These are phyloP conservation scores for Hyperoplus lanceolatus DNA, from an alignment of 2,797 vertebrate genomes.

Conservation along the genomic window DNA sequence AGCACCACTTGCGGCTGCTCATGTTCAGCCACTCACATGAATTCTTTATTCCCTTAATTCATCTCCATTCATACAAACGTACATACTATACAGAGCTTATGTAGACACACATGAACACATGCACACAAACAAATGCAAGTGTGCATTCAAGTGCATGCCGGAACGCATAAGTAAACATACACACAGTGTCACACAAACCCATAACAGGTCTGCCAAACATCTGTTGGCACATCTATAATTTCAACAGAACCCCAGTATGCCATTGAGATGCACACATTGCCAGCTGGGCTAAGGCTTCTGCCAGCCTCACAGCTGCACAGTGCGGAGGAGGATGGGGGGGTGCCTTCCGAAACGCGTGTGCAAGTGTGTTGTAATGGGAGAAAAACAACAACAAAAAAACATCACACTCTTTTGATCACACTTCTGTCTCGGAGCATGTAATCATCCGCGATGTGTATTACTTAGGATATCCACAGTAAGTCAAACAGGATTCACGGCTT, in stretches of 20 bases:
- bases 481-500: background rate
- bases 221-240: conserved; percentile 82
- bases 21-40: conserved; percentile 73
- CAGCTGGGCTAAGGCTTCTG: conserved; percentile 74
- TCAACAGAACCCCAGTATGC: conserved; percentile 73
- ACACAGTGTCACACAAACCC: conserved; percentile 53
- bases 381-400: conserved; percentile 1
- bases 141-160: conserved; percentile 23
- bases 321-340: conserved; percentile 31
- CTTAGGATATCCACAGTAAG: background rate
- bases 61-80: conserved; percentile 52
- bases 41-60: conserved; percentile 73
- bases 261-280: conserved; percentile 72
- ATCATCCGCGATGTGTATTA: background rate
- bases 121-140: conserved; percentile 36
- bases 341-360: conserved; percentile 8
- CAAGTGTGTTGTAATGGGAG: conserved; percentile 9
- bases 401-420: conserved; percentile 19
- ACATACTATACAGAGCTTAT: conserved; percentile 35
- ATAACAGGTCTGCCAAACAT: conserved; percentile 77
- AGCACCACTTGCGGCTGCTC: conserved; percentile 65
- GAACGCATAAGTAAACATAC: conserved; percentile 58
- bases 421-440: conserved; percentile 20
- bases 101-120: background rate
- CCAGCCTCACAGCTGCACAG: conserved; percentile 75